Conservation (phyloP, 2,888 invertebrate species). For the Pteria penguin region DNA sequence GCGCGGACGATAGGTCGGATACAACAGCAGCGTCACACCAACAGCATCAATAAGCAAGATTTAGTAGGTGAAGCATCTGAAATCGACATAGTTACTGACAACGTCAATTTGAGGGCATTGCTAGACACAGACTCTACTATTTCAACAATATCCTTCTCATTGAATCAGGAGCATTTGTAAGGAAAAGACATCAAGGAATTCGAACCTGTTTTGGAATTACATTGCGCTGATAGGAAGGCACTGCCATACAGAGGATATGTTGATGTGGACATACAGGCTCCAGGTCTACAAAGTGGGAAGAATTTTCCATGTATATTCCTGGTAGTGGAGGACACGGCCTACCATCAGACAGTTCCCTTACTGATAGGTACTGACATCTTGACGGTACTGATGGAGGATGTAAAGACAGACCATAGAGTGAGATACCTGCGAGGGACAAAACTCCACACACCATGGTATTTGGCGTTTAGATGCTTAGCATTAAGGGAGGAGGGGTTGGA, state of each 20-base stretch:
- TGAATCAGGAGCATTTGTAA: background rate
- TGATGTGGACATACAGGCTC: background rate
- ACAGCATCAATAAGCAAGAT: conserved; percentile 6
- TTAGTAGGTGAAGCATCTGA: background rate
- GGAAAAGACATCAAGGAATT: background rate
- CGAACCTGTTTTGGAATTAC: background rate
- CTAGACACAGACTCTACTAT: background rate
- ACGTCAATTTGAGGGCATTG: background rate
- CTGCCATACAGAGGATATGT: background rate
- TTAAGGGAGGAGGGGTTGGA: conserved; percentile 1
- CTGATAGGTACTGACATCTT: background rate
- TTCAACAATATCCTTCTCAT: background rate
- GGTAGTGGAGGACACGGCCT: background rate
- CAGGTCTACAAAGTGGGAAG: conserved; percentile 1
- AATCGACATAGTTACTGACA: background rate
- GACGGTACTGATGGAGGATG: background rate
- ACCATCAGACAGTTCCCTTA: background rate
- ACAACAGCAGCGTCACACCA: too few relatives aligned
- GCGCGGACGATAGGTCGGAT: conserved; percentile 3
- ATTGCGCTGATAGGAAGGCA: conserved; percentile 2
- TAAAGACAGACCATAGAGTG: conserved; percentile 7
- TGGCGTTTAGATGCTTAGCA: too few relatives aligned
- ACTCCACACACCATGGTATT: conserved; percentile 30
- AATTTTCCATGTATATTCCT: background rate
- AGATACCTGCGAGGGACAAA: conserved; percentile 20